phyloP scores from a whole-genome alignment of 1,140 invertebrate species.

The Lamellibrachia luymesi region DNA sequence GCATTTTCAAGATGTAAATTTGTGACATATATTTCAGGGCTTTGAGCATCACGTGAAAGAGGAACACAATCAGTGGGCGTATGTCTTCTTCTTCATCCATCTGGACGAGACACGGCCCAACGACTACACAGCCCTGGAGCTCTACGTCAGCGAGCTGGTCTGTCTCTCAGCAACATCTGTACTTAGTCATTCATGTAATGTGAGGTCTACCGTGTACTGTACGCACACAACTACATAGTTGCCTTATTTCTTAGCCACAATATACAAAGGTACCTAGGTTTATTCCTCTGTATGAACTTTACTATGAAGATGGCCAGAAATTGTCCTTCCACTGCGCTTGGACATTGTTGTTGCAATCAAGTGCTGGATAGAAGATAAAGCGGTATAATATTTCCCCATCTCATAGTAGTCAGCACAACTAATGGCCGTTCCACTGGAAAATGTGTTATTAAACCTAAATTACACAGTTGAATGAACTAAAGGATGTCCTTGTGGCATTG shows the following conservation, averaged over 20 bases:
- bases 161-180: too few relatives aligned
- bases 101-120: too few relatives aligned
- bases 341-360: too few relatives aligned
- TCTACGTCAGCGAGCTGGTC: too few relatives aligned
- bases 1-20: background rate
- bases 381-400: background rate
- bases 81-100: constrained; percentile 34
- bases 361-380: too few relatives aligned
- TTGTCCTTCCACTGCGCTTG: too few relatives aligned
- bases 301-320: too few relatives aligned
- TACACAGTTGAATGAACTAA: background rate
- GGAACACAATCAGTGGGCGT: constrained; percentile 33
- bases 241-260: background rate
- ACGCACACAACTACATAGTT: background rate
- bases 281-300: too few relatives aligned
- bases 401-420: background rate
- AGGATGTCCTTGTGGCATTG: background rate
- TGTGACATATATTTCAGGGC: constrained; percentile 12
- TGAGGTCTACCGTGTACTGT: too few relatives aligned
- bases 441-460: background rate
- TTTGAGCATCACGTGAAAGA: constrained; percentile 31
- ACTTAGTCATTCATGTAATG: too few relatives aligned
- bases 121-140: constrained; percentile 31
- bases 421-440: background rate
- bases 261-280: too few relatives aligned